Conservation (phyloP, 2,113 vertebrate species). For the Pygoscelis antarcticus region DNA sequence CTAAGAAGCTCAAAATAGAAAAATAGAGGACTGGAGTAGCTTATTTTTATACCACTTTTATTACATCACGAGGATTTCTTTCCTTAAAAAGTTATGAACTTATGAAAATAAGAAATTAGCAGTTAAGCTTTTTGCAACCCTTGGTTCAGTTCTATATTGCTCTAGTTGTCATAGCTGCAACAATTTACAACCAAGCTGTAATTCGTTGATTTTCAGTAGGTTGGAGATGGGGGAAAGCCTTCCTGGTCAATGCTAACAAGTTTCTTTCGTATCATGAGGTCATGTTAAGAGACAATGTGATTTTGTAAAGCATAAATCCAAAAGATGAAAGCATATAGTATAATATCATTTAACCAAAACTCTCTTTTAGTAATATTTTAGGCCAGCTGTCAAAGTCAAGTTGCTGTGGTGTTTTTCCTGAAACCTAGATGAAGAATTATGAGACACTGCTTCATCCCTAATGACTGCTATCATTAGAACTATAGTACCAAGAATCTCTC, state of each 20-base stretch:
- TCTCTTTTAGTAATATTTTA: not conserved
- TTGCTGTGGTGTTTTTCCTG: not conserved
- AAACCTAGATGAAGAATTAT: not conserved
- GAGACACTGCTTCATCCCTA: not conserved
- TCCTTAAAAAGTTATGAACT: not conserved
- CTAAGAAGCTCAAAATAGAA: not conserved
- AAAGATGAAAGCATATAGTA: not conserved
- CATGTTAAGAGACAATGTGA: not conserved
- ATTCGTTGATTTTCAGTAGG: not conserved
- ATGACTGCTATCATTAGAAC: not conserved
- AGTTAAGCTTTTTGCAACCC: not conserved
- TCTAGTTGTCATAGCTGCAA: not conserved
- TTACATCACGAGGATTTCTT: not conserved
- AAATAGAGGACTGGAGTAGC: not conserved
- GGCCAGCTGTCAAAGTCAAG: not conserved
- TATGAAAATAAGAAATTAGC: not conserved
- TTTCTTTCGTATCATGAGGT: not conserved
- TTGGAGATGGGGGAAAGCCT: not conserved
- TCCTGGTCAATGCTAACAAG: not conserved
- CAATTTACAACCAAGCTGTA: not conserved
- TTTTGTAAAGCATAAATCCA: not conserved
- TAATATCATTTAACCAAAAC: not conserved
- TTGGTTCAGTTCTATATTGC: not conserved
- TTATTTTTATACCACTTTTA: not conserved
- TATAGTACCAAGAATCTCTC: not conserved